These are phyloP conservation scores for Atrichornis clamosus DNA, from an alignment of 2,113 vertebrate species.

Conservation along the genomic window DNA sequence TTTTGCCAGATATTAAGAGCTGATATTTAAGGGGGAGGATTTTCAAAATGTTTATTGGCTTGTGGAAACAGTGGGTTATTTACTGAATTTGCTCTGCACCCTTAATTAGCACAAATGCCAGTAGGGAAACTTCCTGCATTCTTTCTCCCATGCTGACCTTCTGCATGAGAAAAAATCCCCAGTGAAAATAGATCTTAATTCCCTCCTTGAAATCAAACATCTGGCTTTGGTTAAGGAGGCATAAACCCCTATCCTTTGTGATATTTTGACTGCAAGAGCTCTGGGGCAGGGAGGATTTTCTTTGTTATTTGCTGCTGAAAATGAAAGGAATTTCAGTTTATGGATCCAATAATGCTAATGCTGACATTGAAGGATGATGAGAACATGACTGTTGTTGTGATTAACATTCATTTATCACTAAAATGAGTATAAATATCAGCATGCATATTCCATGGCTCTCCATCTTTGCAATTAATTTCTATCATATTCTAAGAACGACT, in stretches of 20 bases:
- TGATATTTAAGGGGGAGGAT: not conserved
- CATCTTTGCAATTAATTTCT: not conserved
- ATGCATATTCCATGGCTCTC: not conserved
- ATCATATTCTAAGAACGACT: not conserved
- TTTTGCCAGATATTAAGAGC: not conserved
- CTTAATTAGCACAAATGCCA: constrained; percentile 45
- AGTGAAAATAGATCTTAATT: constrained; percentile 37
- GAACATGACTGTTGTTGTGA: not conserved
- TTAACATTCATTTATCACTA: not conserved
- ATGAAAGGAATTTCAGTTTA: not conserved
- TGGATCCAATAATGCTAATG: not conserved
- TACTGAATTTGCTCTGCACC: constrained; percentile 2
- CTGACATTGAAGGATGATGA: not conserved
- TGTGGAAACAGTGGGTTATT: constrained; percentile 28
- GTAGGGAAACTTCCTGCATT: constrained; percentile 32
- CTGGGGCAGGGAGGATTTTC: not conserved
- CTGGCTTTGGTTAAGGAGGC: constrained; percentile 22
- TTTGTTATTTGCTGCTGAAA: not conserved
- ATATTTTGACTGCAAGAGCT: not conserved
- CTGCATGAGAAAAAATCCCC: constrained; percentile 29
- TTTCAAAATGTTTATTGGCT: constrained; percentile 31
- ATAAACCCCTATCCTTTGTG: not conserved
- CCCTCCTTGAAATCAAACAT: constrained; percentile 38
- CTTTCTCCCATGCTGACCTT: constrained; percentile 24
- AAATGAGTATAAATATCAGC: not conserved